These are phyloP conservation scores for Dolichoris vasculosae DNA, from an alignment of 1,140 invertebrate genomes.

Conservation along the genomic window DNA sequence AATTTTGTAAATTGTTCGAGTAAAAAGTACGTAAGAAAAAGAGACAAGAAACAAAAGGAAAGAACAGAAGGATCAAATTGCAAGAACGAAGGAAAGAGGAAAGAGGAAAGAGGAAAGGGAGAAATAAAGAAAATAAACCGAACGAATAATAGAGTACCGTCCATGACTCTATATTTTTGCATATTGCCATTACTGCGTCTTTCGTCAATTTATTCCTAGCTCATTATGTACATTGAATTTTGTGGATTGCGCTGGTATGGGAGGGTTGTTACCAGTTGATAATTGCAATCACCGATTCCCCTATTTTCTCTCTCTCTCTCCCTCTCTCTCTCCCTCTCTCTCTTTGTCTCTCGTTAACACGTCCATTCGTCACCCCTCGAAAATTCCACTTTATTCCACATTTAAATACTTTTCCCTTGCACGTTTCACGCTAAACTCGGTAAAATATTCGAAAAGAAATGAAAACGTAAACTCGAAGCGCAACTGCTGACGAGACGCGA, in stretches of 20 bases:
- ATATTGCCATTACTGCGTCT: background rate
- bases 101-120: background rate
- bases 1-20: slow-evolving; percentile 37
- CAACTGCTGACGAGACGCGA: background rate
- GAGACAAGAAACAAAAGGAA: background rate
- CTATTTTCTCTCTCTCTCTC: too few species aligned
- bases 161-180: background rate
- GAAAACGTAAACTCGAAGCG: background rate
- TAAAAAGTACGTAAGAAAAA: slow-evolving; percentile 9
- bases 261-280: slow-evolving; percentile 13
- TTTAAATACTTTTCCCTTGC: too few species aligned
- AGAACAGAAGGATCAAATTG: slow-evolving; percentile 30
- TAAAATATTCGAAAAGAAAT: background rate
- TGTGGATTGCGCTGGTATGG: background rate
- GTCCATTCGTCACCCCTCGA: background rate
- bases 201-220: background rate
- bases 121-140: slow-evolving; percentile 25
- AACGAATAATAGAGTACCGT: slow-evolving; percentile 5
- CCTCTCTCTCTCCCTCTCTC: background rate
- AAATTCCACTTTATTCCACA: too few species aligned
- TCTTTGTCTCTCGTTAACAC: background rate
- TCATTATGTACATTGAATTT: slow-evolving; percentile 26
- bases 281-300: slow-evolving; percentile 28
- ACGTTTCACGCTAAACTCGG: background rate
- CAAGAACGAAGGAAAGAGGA: slow-evolving; percentile 17